Conservation (phyloP, 2,113 vertebrate genomes). For the Sminthopsis crassicaudata region DNA sequence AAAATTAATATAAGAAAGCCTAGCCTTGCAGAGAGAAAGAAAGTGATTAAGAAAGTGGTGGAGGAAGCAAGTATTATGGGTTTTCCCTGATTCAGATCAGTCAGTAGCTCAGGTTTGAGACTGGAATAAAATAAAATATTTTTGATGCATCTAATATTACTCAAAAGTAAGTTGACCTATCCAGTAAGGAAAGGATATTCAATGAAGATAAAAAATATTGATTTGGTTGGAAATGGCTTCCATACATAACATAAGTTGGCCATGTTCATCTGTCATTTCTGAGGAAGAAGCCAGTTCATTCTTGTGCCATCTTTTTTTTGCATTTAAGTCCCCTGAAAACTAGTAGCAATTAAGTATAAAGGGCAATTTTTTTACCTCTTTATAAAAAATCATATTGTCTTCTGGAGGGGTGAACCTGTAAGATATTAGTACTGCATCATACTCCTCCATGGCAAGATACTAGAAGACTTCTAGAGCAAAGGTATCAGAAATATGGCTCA, state of each 20-base stretch:
- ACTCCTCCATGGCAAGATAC: neutral
- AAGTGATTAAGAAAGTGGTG: neutral
- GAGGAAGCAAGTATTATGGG: neutral
- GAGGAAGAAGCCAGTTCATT: neutral
- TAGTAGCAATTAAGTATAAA: neutral
- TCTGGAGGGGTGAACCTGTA: neutral
- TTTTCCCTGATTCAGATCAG: neutral
- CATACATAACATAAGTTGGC: neutral
- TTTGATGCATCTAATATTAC: neutral
- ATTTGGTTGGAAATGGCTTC: neutral
- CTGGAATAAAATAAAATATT: neutral
- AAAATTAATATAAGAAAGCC: neutral
- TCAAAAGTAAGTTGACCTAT: neutral
- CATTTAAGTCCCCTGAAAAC: neutral
- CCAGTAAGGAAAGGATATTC: neutral
- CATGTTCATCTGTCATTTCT: neutral
- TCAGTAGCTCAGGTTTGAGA: neutral
- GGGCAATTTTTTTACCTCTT: neutral
- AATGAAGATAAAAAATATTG: neutral
- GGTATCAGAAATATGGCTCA: neutral
- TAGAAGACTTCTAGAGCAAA: neutral
- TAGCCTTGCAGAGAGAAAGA: neutral
- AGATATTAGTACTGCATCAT: neutral
- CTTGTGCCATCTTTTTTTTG: neutral
- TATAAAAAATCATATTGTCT: neutral